A percentile compares a stretch with the other conserved stretches of the same genome.
These are phyloP conservation scores for Balearica regulorum DNA, from an alignment of 2,797 vertebrate species.

Conservation along the genomic window DNA sequence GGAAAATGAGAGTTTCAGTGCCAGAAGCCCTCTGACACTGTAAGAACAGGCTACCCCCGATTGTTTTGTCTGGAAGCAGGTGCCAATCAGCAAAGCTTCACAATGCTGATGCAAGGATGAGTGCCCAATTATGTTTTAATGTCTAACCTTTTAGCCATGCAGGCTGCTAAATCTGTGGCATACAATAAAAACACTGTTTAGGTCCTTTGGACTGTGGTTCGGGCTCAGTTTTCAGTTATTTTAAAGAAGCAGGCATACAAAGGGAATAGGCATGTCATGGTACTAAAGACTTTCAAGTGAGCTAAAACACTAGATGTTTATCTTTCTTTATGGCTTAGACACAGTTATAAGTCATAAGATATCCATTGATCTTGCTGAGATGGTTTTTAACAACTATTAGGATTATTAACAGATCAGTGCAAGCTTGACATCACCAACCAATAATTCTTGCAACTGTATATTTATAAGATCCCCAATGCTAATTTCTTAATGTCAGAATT, in stretches of 20 bases:
- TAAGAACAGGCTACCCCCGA: not conserved
- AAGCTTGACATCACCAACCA: slow-evolving; percentile 48
- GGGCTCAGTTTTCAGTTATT: not conserved
- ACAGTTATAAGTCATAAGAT: not conserved
- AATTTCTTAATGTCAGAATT: slow-evolving; percentile 55
- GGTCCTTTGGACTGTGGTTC: not conserved
- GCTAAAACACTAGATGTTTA: not conserved
- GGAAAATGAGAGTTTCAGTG: not conserved
- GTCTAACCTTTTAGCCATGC: not conserved
- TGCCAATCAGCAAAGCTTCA: not conserved
- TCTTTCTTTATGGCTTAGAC: not conserved
- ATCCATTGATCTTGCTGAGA: slow-evolving; percentile 9
- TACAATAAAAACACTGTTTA: not conserved
- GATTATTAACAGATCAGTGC: slow-evolving; percentile 58
- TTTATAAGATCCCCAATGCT: slow-evolving; percentile 32
- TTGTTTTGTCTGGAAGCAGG: not conserved
- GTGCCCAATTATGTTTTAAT: not conserved
- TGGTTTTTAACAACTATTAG: slow-evolving; percentile 40
- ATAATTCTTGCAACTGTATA: slow-evolving; percentile 36
- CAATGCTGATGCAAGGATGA: not conserved
- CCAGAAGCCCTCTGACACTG: not conserved
- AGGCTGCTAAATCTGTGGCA: not conserved
- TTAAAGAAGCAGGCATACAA: not conserved
- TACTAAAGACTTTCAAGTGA: not conserved
- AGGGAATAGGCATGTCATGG: not conserved